Percentiles rank a stretch among this genome's conserved stretches.
Conservation (phyloP, 2,888 invertebrate genomes). For the Sinodicranocentrus sp. region DNA sequence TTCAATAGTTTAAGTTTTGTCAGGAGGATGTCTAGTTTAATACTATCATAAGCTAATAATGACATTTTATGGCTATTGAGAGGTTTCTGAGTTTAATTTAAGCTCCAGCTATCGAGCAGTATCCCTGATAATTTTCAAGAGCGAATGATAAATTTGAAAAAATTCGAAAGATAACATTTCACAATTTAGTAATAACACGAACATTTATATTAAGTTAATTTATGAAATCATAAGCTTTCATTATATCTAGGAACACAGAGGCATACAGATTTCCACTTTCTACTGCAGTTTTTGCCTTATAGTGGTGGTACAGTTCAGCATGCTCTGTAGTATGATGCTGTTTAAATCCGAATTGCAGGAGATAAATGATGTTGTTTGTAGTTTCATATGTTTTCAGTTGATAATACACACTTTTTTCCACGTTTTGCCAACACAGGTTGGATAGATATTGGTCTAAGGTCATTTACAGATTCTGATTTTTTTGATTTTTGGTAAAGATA, state of each 20-base stretch:
- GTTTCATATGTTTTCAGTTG: conserved; percentile 10
- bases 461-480: not conserved
- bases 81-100: too few relatives aligned
- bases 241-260: conserved; percentile 39
- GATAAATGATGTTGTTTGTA: conserved; percentile 20
- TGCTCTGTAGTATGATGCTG: conserved; percentile 36
- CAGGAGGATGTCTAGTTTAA: not conserved
- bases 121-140: too few relatives aligned
- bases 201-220: too few relatives aligned
- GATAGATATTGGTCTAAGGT: conserved; percentile 58
- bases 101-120: too few relatives aligned
- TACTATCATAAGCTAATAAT: too few relatives aligned
- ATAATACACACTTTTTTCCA: conserved; percentile 46
- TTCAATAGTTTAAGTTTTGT: conserved; percentile 14
- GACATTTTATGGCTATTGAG: too few relatives aligned
- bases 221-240: too few relatives aligned
- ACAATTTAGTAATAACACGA: too few relatives aligned
- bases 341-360: conserved; percentile 44
- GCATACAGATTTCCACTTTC: not conserved
- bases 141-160: too few relatives aligned
- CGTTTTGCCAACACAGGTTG: conserved; percentile 51
- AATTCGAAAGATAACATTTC: too few relatives aligned
- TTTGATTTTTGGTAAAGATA: conserved; percentile 42
- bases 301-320: conserved; percentile 19
- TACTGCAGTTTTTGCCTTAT: not conserved